These are phyloP conservation scores for Eurytoma adleriae DNA, from an alignment of 2,888 invertebrate species.

Conservation along the genomic window DNA sequence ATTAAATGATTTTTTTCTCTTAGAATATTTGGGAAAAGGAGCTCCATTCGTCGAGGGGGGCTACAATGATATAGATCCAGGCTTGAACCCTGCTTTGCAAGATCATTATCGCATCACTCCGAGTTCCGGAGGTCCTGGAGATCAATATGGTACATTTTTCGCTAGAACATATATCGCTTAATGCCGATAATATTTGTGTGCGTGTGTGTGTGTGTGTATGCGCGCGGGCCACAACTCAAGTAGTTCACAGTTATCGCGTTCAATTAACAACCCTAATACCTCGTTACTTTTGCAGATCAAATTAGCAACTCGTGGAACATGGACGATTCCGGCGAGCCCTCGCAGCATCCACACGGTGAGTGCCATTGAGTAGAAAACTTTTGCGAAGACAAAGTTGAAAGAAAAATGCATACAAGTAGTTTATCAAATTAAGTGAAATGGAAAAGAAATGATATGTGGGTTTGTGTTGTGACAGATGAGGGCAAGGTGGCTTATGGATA, in stretches of 20 bases:
- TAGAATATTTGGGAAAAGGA: slow-evolving; percentile 79
- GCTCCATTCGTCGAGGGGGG: slow-evolving; percentile 79
- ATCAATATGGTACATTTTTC: slow-evolving; percentile 78
- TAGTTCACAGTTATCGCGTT: not conserved
- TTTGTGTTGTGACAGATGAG: slow-evolving; percentile 76
- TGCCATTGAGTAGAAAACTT: not conserved
- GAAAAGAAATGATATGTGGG: slow-evolving; percentile 34
- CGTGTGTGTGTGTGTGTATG: slow-evolving; percentile 11
- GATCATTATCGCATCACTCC: slow-evolving; percentile 82
- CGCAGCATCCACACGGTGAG: slow-evolving; percentile 74
- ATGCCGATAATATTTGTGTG: slow-evolving; percentile 1
- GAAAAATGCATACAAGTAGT: not conserved
- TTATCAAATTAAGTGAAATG: not conserved
- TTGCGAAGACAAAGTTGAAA: not conserved
- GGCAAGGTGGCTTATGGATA: slow-evolving; percentile 82
- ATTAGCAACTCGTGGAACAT: slow-evolving; percentile 76
- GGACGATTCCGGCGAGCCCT: slow-evolving; percentile 75
- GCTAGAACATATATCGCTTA: slow-evolving; percentile 43
- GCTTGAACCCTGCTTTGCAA: slow-evolving; percentile 73
- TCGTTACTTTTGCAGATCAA: slow-evolving; percentile 69
- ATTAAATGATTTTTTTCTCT: slow-evolving; percentile 56
- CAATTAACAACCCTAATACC: slow-evolving; percentile 31
- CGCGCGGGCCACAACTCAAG: not conserved
- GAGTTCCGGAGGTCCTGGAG: slow-evolving; percentile 80
- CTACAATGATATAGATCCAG: slow-evolving; percentile 82